phyloP scores from a whole-genome alignment of 2,113 vertebrate genomes.

The Aphelocoma coerulescens region DNA sequence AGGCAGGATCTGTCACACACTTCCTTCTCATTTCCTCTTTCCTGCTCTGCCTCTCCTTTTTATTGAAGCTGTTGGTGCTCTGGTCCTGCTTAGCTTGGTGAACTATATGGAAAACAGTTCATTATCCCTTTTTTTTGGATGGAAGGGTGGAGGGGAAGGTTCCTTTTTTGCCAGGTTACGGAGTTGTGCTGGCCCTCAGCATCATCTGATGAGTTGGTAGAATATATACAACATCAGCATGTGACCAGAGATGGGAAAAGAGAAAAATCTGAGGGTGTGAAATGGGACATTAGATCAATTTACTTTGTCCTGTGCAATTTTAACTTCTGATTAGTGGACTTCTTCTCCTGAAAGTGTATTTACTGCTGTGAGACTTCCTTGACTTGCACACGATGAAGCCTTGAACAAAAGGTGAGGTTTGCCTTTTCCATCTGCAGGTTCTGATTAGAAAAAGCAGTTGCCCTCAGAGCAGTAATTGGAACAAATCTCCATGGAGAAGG shows the following conservation, averaged over 20 bases:
- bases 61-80: not conserved
- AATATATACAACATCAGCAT: not conserved
- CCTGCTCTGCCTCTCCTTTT: not conserved
- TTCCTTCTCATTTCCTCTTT: not conserved
- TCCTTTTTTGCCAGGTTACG: not conserved
- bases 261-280: not conserved
- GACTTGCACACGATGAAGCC: rapidly evolving
- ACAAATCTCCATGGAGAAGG: not conserved
- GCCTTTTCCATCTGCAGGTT: not conserved
- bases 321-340: not conserved
- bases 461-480: not conserved
- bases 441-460: not conserved
- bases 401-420: not conserved
- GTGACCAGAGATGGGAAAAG: not conserved
- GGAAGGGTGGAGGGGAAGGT: not conserved
- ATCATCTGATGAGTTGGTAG: rapidly evolving
- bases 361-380: not conserved
- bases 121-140: not conserved
- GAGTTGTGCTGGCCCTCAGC: not conserved
- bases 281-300: not conserved
- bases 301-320: not conserved
- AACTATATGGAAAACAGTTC: not conserved
- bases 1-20: not conserved
- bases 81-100: not conserved
- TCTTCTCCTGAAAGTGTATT: not conserved